A percentile compares a stretch with the other conserved stretches of the same genome.
phyloP scores from a whole-genome alignment of 2,797 vertebrate species.

The Poecilia picta region DNA sequence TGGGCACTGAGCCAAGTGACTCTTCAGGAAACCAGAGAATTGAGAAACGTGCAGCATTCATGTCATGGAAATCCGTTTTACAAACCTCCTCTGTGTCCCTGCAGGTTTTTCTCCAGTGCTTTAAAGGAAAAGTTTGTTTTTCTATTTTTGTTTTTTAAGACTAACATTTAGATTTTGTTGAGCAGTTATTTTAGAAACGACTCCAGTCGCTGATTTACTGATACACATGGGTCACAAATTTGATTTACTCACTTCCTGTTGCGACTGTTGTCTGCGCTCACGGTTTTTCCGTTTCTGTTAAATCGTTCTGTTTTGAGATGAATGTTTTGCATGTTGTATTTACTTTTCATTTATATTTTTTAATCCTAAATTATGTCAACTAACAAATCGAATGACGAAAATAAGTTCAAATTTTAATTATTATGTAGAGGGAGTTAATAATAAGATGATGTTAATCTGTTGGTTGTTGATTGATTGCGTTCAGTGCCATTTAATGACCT shows the following conservation, averaged over 20 bases:
- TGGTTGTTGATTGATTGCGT: conserved; percentile 74
- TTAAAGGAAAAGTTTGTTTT: conserved; percentile 31
- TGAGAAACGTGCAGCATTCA: not conserved
- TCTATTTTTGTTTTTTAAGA: conserved; percentile 52
- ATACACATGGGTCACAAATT: conserved; percentile 56
- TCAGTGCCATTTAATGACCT: conserved; percentile 77
- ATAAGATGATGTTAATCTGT: conserved; percentile 72
- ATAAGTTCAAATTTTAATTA: conserved; percentile 62
- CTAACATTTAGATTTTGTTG: conserved; percentile 37
- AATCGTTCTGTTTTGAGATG: conserved; percentile 25
- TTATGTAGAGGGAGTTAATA: conserved; percentile 63
- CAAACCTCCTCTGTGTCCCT: conserved; percentile 6
- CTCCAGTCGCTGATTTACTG: conserved; percentile 67
- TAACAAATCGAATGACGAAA: conserved; percentile 53
- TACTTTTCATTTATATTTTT: conserved; percentile 7
- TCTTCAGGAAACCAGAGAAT: not conserved
- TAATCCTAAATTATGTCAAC: conserved; percentile 2
- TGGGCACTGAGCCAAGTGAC: not conserved
- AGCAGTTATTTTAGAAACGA: conserved; percentile 61
- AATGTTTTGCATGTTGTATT: conserved; percentile 19
- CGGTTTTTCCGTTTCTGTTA: conserved; percentile 34
- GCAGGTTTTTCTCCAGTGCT: conserved; percentile 23
- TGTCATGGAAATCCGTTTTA: not conserved
- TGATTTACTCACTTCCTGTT: conserved; percentile 73
- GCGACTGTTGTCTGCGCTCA: conserved; percentile 45